Percentiles rank a stretch among this genome's conserved stretches.
Conservation (phyloP, 2,113 vertebrate species). For the Cinclus mexicanus region DNA sequence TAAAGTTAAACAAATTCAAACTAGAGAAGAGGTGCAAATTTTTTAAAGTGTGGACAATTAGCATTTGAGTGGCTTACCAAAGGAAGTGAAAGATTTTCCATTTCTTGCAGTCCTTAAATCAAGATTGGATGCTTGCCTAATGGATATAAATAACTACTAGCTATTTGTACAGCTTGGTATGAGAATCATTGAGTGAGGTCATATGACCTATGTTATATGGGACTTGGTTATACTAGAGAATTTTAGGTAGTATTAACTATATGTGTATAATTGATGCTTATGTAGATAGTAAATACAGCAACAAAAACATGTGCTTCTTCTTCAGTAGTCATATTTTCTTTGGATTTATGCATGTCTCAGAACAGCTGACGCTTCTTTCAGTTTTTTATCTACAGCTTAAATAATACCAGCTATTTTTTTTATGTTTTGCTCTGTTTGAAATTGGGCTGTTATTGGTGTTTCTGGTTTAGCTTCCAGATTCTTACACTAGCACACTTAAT, state of each 20-base stretch:
- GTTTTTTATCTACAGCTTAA: neutral
- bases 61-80: neutral
- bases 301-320: neutral
- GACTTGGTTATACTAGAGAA: neutral
- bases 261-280: neutral
- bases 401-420: neutral
- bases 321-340: neutral
- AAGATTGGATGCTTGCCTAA: slow-evolving; percentile 49
- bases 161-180: slow-evolving; percentile 59
- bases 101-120: slow-evolving; percentile 48
- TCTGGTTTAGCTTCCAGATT: neutral
- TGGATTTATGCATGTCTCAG: neutral
- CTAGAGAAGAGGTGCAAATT: slow-evolving; percentile 37
- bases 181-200: slow-evolving; percentile 4
- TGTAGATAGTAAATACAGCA: neutral
- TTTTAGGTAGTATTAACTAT: neutral
- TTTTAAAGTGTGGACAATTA: slow-evolving; percentile 22
- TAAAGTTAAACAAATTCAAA: slow-evolving; percentile 45
- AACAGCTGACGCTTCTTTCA: neutral
- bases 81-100: slow-evolving; percentile 11
- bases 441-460: neutral
- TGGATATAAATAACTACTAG: slow-evolving; percentile 46
- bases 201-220: neutral
- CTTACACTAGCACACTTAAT: neutral
- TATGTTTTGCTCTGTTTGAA: neutral